Evolutionary conservation across 2,888 invertebrate genomes (phyloP), one percentile per base, ranked within the genome.

Genomic region (Emmelina monodactyla): DNA sequence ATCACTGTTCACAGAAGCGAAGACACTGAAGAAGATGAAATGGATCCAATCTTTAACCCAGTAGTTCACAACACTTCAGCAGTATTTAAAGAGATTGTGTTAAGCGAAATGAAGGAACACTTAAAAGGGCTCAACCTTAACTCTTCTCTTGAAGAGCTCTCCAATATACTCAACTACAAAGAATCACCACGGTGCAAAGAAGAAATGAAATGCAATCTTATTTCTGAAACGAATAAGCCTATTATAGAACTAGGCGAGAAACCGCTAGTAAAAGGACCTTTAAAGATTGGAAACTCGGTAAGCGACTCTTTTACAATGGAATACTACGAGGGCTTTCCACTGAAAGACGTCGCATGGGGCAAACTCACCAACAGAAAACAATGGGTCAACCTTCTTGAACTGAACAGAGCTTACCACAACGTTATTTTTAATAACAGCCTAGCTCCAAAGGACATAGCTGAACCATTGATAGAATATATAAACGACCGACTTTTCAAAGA

Each of bases 261-360:
- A 43, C 73, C 76, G 0, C 54, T 55, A 36, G 22, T 75, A 2
- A 46, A 44, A 10, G 78, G 78, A 1, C 75, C 75, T 0, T 45
- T 79, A n/a, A 71, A 73, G 47, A 55, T 71, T 3, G 53, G 62
- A 3, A 75, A 75, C 34, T 64, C 64, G 0, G 71, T 55, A 0
- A 51, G 69, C 1, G 76, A 79, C 47, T 63, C 71, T 1, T 76
- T 79, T 42, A 45, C 69, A 3, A 78, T 76, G 76, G 61, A 69
- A 32, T 65, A 68, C 39, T 78, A 73, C 44, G 59, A 72, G 49
- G 76, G 71, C 0, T 58, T 73, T n/a, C 42, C 61, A 0, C 16
- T 38, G 1, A 37, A 52, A 1, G 39, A 66, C n/a, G 68, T 76
- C 4, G 78, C 71, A 1, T 79, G 78, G 78, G 76, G 73, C 1